Conservation (phyloP, 2,113 vertebrate genomes). For the Dascyllus trimaculatus region DNA sequence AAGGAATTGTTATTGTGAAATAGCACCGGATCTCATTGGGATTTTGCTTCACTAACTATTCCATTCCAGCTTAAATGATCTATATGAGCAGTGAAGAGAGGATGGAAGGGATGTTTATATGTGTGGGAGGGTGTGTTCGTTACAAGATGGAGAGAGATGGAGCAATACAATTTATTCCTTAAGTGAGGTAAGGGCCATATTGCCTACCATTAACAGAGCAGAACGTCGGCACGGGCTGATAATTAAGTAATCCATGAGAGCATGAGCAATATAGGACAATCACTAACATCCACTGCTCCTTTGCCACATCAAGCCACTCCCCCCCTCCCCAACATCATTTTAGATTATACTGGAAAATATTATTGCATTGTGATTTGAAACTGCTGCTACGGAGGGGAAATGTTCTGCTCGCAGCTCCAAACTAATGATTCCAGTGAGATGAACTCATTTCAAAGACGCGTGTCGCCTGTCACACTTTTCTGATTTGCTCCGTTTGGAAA, state of each 20-base stretch:
- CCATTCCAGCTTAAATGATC: constrained; percentile 80
- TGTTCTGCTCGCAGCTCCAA: constrained; percentile 72
- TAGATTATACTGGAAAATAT: constrained; percentile 80
- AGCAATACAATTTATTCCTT: constrained; percentile 86
- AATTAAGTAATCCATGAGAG: constrained; percentile 87
- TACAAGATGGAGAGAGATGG: constrained; percentile 78
- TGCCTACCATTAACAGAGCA: constrained; percentile 83
- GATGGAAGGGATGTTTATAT: constrained; percentile 73
- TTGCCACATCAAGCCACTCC: constrained; percentile 67
- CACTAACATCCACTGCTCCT: constrained; percentile 80
- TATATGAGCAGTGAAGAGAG: constrained; percentile 77
- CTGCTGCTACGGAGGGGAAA: constrained; percentile 71
- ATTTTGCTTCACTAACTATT: constrained; percentile 80
- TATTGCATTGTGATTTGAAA: constrained; percentile 81
- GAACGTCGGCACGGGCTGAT: constrained; percentile 81
- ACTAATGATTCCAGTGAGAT: constrained; percentile 76
- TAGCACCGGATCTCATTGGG: constrained; percentile 61
- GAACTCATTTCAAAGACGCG: constrained; percentile 60
- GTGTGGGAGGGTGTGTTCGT: constrained; percentile 73
- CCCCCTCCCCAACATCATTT: constrained; percentile 72
- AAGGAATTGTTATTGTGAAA: constrained; percentile 83
- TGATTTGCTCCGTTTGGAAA: constrained; percentile 55
- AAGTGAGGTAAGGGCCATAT: constrained; percentile 84
- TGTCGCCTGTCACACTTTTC: constrained; percentile 62
- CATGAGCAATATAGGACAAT: constrained; percentile 85